A percentile compares a stretch with the other conserved stretches of the same genome.
Conservation (phyloP, 2,797 vertebrate genomes). For the Brachyalestes nurse region DNA sequence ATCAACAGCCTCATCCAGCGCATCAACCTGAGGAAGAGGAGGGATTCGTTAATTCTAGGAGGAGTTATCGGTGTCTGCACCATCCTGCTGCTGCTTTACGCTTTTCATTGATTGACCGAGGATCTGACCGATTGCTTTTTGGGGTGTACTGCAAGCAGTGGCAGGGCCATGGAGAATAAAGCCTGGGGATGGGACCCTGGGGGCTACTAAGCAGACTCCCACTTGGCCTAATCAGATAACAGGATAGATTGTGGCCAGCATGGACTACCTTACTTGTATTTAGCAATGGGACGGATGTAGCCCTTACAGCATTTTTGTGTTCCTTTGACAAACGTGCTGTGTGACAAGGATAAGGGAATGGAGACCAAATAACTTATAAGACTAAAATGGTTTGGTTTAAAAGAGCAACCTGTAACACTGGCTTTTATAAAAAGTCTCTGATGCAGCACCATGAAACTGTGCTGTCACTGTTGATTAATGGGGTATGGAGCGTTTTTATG, state of each 20-base stretch:
- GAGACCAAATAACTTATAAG: conserved; percentile 70
- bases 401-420: conserved; percentile 59
- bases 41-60: conserved; percentile 94
- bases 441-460: conserved; percentile 45
- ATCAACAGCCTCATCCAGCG: conserved; percentile 97
- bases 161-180: conserved; percentile 54
- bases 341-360: conserved; percentile 57
- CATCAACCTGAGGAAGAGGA: conserved; percentile 94
- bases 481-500: conserved; percentile 70
- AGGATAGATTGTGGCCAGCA: conserved; percentile 61
- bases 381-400: conserved; percentile 64
- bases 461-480: conserved; percentile 61
- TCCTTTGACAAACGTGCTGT: conserved; percentile 54
- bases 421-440: conserved; percentile 50
- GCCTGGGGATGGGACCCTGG: conserved; percentile 58
- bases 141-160: conserved; percentile 61
- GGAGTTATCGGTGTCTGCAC: conserved; percentile 91
- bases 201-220: conserved; percentile 63
- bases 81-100: conserved; percentile 92
- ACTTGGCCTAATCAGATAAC: conserved; percentile 68
- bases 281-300: conserved; percentile 63
- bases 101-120: conserved; percentile 88
- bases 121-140: conserved; percentile 63
- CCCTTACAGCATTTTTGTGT: conserved; percentile 52
- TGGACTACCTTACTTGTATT: conserved; percentile 70